phyloP scores from a whole-genome alignment of 2,113 vertebrate species.

The Irena cyanogastra region DNA sequence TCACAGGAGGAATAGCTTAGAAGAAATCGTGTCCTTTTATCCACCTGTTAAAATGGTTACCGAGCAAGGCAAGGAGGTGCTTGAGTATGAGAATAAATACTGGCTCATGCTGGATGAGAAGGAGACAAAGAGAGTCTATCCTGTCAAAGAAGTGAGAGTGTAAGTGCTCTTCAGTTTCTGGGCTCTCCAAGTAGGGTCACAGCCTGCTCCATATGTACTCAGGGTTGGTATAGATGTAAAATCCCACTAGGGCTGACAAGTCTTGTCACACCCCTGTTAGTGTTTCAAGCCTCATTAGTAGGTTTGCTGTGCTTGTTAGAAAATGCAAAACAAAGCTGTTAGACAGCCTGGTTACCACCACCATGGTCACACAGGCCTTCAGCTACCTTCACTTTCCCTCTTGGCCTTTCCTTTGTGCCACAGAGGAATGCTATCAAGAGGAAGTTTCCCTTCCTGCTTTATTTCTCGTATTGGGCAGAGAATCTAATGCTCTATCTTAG shows the following conservation, averaged over 20 bases:
- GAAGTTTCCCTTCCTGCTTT: background rate
- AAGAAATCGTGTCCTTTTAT: slow-evolving; percentile 84
- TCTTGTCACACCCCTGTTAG: background rate
- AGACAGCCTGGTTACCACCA: background rate
- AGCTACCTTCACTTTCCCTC: background rate
- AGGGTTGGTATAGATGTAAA: background rate
- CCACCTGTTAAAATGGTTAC: slow-evolving; percentile 84
- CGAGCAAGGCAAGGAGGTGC: slow-evolving; percentile 85
- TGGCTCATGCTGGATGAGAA: slow-evolving; percentile 91
- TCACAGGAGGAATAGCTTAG: slow-evolving; percentile 76
- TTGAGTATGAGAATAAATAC: slow-evolving; percentile 91
- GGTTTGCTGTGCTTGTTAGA: background rate
- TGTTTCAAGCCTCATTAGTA: background rate
- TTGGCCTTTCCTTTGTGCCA: background rate
- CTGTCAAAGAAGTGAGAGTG: slow-evolving; percentile 83
- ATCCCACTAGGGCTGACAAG: background rate
- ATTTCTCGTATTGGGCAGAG: background rate
- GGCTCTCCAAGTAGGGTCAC: background rate
- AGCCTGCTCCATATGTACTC: background rate
- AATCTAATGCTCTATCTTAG: background rate
- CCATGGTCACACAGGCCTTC: background rate
- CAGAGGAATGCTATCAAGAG: background rate
- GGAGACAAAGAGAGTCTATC: slow-evolving; percentile 74
- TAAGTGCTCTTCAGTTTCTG: slow-evolving; percentile 61
- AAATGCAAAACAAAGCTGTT: background rate